These are phyloP conservation scores for Channa maculata DNA, from an alignment of 2,113 vertebrate genomes.

Conservation along the genomic window DNA sequence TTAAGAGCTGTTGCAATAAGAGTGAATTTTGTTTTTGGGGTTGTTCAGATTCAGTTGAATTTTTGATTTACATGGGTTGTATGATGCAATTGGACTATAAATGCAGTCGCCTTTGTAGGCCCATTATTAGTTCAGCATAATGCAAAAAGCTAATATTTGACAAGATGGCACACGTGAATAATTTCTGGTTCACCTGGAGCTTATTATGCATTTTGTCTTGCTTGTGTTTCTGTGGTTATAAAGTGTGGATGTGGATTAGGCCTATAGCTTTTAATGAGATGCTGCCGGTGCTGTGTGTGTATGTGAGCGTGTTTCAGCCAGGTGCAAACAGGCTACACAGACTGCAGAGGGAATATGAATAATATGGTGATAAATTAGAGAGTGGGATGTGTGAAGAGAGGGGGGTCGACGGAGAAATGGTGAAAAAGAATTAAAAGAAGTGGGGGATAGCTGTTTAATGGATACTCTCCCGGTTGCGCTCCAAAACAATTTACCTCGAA, in stretches of 20 bases:
- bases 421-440: slow-evolving; percentile 48
- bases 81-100: too few relatives aligned
- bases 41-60: neutral
- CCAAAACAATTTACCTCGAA: slow-evolving; percentile 72
- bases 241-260: slow-evolving; percentile 47
- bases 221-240: slow-evolving; percentile 43
- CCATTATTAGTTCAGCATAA: neutral
- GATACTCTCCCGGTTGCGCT: slow-evolving; percentile 56
- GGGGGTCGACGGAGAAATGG: neutral
- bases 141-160: slow-evolving; percentile 9
- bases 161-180: slow-evolving; percentile 29
- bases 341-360: slow-evolving; percentile 54
- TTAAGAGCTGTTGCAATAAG: too few relatives aligned
- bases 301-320: slow-evolving; percentile 24
- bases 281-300: slow-evolving; percentile 6
- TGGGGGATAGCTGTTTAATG: slow-evolving; percentile 59
- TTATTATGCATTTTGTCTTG: slow-evolving; percentile 49
- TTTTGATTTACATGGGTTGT: too few relatives aligned
- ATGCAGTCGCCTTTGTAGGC: too few relatives aligned
- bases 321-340: slow-evolving; percentile 47
- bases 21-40: neutral
- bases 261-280: slow-evolving; percentile 58
- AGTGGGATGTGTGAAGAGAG: neutral
- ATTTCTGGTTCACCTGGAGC: slow-evolving; percentile 44
- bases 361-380: slow-evolving; percentile 44